Base-by-base conservation (phyloP, 2,113 vertebrate genomes). In the Aleadryas rufinucha region DNA sequence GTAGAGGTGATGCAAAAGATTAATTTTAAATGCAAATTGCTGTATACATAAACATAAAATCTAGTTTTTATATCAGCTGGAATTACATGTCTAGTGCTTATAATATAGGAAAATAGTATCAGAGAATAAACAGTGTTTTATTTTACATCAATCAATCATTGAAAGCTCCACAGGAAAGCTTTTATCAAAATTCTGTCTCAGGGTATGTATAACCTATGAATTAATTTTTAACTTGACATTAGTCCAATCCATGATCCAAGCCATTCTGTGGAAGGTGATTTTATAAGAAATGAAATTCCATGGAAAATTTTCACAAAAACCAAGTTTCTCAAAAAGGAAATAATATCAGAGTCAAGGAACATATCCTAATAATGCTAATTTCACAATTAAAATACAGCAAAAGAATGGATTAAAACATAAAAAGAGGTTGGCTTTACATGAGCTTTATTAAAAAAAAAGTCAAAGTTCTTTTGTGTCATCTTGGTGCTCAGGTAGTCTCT, bases 391-490 rank as follows among this genome's bases (percentile, higher is more conserved):
- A 72, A 72, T 23, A 24, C 9, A 72, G 12, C 6, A 85, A 52
- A 49, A 49, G 1, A 87, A 33, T 9, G 3, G 6, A 75, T 59
- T 44, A 45, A 75, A 90, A 39, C 6, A 50, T 45, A 26, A 64
- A 69, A 69, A 35, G 5, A 47, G 0, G 16, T 41, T 33, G 4
- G 1, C 17, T 89, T 84, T 82, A 52, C 18, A n/a, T 7, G 3
- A 91, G 3, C 0, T 68, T 71, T 66, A 31, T 52, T 75, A 0
- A 9, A 57, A 47, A 61, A 80, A 66, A 20, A 1, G 2, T 6
- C 37, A 47, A 61, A 42, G 22, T 35, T 70, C 10, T 33, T 90
- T 50, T 56, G 11, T 66, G 26, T 28, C 66, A 11, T 41, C 16
- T 35, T 79, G 19, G 5, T 89, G 27, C 64, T 90, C 7, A 14